phyloP scores from a whole-genome alignment of 2,113 vertebrate species.

The Ictalurus punctatus region DNA sequence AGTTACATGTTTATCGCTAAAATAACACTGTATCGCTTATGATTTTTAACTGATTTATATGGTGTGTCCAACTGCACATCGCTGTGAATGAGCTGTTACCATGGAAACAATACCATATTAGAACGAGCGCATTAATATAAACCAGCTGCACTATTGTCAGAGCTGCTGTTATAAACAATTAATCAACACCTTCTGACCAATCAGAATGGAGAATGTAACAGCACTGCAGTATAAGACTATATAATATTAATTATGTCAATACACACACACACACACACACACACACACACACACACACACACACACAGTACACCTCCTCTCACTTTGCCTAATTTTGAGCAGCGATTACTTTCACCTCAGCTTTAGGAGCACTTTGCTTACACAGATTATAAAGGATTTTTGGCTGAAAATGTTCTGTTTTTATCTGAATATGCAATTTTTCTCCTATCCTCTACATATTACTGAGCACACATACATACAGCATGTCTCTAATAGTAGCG shows the following conservation, averaged over 20 bases:
- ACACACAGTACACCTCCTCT: neutral
- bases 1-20: neutral
- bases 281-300: neutral
- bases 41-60: neutral
- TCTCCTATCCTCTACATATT: neutral
- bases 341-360: neutral
- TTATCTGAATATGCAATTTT: neutral
- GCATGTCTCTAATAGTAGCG: conserved; percentile 34
- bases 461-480: neutral
- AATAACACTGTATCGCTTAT: neutral
- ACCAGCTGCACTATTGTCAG: neutral
- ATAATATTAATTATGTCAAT: neutral
- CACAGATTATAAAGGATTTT: neutral
- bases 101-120: neutral
- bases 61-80: neutral
- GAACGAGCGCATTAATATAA: neutral
- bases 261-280: neutral
- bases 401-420: neutral
- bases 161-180: neutral
- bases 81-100: neutral
- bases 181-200: neutral
- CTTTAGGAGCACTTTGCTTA: conserved; percentile 7
- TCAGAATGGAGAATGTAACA: neutral
- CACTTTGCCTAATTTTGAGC: neutral
- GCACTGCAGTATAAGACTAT: neutral